Evolutionary conservation across 2,113 vertebrate species (phyloP).

Genomic region (Gulo gulo): DNA sequence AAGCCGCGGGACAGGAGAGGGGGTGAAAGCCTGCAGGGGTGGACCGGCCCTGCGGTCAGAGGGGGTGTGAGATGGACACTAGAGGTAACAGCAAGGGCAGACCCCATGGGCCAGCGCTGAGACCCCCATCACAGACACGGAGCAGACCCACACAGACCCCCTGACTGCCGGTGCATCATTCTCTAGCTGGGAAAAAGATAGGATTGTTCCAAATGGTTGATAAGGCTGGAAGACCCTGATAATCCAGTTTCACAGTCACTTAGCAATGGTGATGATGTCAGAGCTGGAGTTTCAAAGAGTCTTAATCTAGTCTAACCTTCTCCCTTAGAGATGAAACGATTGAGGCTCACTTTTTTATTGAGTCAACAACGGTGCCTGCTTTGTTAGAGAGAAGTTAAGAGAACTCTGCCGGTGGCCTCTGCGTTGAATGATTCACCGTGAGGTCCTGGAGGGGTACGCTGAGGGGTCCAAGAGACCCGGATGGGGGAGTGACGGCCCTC

Average conservation of each 20-base stretch:
- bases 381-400: not conserved
- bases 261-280: not conserved
- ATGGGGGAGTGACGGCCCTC: not conserved
- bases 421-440: not conserved
- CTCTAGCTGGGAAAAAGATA: not conserved
- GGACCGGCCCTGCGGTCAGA: not conserved
- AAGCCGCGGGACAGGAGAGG: not conserved
- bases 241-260: not conserved
- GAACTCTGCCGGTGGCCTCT: not conserved
- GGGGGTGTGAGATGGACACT: not conserved
- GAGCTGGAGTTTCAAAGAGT: not conserved
- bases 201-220: not conserved
- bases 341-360: not conserved
- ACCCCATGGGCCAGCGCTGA: not conserved
- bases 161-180: rapidly evolving
- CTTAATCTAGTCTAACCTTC: not conserved
- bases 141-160: not conserved
- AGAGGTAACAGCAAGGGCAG: not conserved
- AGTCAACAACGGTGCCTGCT: not conserved
- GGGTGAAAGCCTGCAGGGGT: not conserved
- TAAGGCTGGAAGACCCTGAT: not conserved
- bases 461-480: not conserved
- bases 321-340: not conserved
- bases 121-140: not conserved
- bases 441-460: not conserved